Percentiles rank a stretch among this genome's conserved stretches.
Evolutionary conservation across 2,113 vertebrate species (phyloP).

Genomic region (Drymodes brunneopygia): DNA sequence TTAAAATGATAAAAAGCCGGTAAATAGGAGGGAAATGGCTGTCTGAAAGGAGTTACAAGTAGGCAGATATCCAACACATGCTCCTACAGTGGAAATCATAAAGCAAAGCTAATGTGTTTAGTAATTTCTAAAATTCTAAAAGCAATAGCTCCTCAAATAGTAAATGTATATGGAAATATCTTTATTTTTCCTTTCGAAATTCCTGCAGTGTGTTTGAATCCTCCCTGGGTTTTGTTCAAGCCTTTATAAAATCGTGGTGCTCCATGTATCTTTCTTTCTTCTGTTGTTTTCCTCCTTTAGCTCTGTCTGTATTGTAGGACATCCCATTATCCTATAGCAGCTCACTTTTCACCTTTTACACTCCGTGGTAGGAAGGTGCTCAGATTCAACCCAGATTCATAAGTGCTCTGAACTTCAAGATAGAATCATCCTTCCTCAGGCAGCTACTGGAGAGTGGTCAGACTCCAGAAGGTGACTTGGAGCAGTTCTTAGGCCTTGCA

Average conservation of each 20-base stretch:
- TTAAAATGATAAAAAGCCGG: constrained; percentile 32
- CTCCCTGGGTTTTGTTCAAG: background rate
- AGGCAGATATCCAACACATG: constrained; percentile 25
- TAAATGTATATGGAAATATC: background rate
- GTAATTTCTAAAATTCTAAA: background rate
- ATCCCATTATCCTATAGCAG: background rate
- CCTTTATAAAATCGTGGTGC: background rate
- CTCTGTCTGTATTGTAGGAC: background rate
- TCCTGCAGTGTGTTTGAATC: background rate
- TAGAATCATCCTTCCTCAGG: background rate
- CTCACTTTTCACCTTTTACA: background rate
- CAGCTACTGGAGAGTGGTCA: background rate
- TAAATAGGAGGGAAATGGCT: constrained; percentile 28
- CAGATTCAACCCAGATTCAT: background rate
- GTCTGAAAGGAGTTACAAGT: constrained; percentile 11
- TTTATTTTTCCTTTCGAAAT: background rate
- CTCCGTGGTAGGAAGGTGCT: background rate
- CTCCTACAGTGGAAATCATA: background rate
- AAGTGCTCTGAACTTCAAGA: background rate
- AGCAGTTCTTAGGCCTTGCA: background rate
- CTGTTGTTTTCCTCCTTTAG: background rate
- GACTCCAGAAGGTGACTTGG: background rate
- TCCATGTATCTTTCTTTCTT: background rate
- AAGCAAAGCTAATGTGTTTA: background rate
- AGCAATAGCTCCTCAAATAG: background rate